Base-by-base conservation (phyloP, 2,888 invertebrate species). In the Hirtodrosophila cameraria region DNA sequence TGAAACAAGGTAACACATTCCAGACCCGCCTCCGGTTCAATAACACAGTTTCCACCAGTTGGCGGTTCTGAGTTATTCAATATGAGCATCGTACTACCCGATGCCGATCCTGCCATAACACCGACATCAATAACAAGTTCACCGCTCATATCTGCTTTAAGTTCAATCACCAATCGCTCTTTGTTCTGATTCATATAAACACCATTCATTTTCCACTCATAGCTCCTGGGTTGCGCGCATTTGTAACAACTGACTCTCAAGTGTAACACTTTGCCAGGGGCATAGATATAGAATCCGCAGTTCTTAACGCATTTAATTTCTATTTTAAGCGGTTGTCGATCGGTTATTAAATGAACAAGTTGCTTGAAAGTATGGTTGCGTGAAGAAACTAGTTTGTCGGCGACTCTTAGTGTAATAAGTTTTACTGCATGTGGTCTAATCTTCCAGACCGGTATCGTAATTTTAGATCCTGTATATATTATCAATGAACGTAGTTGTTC, bases 241-340 rank as follows among this genome's bases (percentile, higher is more conserved):
- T 27, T 7, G 8, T 2, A 1, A 9, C 69, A 69, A 31, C 25
- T 9, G 1, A 48, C 60, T 2, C 9, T 27, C 7, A 70, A 31
- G 15, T 70, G 71, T 11, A 70, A n/a, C 9, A n/a, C 6, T 1
- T n/a, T 1, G 11, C 9, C 13, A 6, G 1, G 1, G 1, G 3
- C 12, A 15, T 20, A 53, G 2, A 31, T 8, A 20, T 46, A 13
- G 0, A 1, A 16, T 0, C 39, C 0, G 18, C 71, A 70, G 30
- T 70, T 70, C 1, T 18, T 55, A 1, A 70, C 2, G n/a, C 69
- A 70, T n/a, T 52, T 28, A n/a, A 70, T 60, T 11, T 43, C 23
- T 5, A 70, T 12, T 7, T 3, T n/a, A 4, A 18, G 18, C 0
- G n/a, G 31, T 9, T 16, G 0, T 6, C 2, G 8, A 3, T 18